phyloP scores from a whole-genome alignment of 2,888 invertebrate species.

The Zelleria hepariella region DNA sequence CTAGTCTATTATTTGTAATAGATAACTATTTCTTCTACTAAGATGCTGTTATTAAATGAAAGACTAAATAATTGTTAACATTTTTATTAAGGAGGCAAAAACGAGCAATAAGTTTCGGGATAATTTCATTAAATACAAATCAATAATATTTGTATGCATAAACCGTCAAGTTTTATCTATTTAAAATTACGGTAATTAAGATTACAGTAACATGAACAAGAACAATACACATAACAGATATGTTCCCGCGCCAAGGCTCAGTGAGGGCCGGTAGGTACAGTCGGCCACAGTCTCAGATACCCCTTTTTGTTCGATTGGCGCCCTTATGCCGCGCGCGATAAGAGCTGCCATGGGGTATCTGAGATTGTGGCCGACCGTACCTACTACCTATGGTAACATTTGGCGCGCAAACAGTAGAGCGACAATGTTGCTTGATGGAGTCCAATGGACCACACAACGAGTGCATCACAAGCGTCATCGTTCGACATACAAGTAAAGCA shows the following conservation, averaged over 20 bases:
- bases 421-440: conserved; percentile 22
- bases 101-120: conserved; percentile 70
- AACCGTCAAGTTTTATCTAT: conserved; percentile 62
- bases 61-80: conserved; percentile 59
- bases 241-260: conserved; percentile 27
- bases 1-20: no score
- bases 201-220: conserved; percentile 71
- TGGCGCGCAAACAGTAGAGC: not conserved
- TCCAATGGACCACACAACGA: not conserved
- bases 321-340: no score
- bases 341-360: no score
- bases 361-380: no score
- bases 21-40: no score
- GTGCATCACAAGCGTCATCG: conserved; percentile 26
- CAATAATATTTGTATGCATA: conserved; percentile 59
- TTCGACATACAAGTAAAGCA: conserved; percentile 26
- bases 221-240: conserved; percentile 42
- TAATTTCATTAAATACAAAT: conserved; percentile 62
- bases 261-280: conserved; percentile 20
- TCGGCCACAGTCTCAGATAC: no score
- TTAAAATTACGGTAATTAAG: conserved; percentile 60
- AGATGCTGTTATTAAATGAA: no score
- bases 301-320: no score
- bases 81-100: conserved; percentile 71
- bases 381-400: conserved; percentile 2